Percentiles rank a stretch among this genome's conserved stretches.
Evolutionary conservation across 2,888 invertebrate genomes (phyloP).

Genomic region (Pantelozetes paolii): DNA sequence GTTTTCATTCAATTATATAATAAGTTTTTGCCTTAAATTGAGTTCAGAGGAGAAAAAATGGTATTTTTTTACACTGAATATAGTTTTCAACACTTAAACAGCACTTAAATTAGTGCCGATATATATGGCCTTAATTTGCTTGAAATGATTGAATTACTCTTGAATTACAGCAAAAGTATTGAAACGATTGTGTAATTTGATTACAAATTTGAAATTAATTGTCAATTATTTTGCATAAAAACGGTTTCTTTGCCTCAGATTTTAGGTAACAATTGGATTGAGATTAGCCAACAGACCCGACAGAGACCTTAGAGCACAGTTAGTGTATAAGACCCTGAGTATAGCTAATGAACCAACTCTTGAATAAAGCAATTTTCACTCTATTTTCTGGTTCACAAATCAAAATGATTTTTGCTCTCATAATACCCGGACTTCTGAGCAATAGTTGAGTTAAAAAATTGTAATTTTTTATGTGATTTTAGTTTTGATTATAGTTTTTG

Average conservation of each 20-base stretch:
- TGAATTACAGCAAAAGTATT: background rate
- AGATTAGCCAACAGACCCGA: too few species aligned
- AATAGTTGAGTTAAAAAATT: too few species aligned
- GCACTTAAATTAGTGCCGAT: background rate
- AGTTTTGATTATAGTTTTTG: too few species aligned
- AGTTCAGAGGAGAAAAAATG: background rate
- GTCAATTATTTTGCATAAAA: background rate
- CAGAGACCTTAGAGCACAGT: too few species aligned
- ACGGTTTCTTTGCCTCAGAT: too few species aligned
- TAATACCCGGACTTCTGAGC: too few species aligned
- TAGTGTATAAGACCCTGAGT: background rate
- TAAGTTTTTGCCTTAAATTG: constrained; percentile 2
- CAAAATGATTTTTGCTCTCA: background rate
- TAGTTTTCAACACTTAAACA: background rate
- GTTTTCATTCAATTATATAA: background rate
- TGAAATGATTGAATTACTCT: too few species aligned
- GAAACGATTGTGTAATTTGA: background rate
- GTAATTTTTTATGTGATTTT: too few species aligned
- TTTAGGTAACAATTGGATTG: background rate
- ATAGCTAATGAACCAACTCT: background rate
- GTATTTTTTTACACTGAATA: background rate
- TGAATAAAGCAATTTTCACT: background rate
- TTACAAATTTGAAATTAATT: background rate
- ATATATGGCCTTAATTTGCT: background rate
- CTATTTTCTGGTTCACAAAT: background rate